These are phyloP conservation scores for Kryptopterus vitreolus DNA, from an alignment of 2,797 vertebrate genomes.

Conservation along the genomic window DNA sequence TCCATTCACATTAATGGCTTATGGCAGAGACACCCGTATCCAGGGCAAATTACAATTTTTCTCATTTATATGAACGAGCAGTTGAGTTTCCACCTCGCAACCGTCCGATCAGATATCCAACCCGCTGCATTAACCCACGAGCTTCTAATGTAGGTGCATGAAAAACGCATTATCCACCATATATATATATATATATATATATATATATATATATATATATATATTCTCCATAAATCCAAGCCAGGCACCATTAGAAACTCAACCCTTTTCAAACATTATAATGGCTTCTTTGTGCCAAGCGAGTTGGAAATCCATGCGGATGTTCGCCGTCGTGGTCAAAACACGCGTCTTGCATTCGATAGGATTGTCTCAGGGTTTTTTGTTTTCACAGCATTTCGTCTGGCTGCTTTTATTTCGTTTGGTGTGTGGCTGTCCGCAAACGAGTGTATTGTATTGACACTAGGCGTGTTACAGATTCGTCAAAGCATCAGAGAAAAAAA, in stretches of 20 bases:
- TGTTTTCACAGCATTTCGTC: background rate
- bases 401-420: background rate
- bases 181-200: too few relatives aligned
- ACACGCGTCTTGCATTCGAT: background rate
- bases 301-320: background rate
- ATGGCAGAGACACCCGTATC: too few relatives aligned
- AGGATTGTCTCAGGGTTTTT: background rate
- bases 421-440: background rate
- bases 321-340: background rate
- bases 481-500: background rate
- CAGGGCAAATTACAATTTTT: too few relatives aligned
- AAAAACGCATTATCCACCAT: background rate
- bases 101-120: too few relatives aligned
- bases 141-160: too few relatives aligned
- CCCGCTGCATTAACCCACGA: too few relatives aligned
- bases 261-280: background rate
- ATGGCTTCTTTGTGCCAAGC: background rate
- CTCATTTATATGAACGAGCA: too few relatives aligned
- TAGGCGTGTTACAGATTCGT: background rate
- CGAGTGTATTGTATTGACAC: background rate
- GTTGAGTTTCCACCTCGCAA: too few relatives aligned
- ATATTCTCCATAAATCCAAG: background rate
- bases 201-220: too few relatives aligned
- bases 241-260: background rate
- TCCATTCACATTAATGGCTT: too few relatives aligned